A percentile compares a stretch with the other conserved stretches of the same genome.
These are phyloP conservation scores for Emydocephalus ijimae DNA, from an alignment of 2,113 vertebrate genomes.

Conservation along the genomic window DNA sequence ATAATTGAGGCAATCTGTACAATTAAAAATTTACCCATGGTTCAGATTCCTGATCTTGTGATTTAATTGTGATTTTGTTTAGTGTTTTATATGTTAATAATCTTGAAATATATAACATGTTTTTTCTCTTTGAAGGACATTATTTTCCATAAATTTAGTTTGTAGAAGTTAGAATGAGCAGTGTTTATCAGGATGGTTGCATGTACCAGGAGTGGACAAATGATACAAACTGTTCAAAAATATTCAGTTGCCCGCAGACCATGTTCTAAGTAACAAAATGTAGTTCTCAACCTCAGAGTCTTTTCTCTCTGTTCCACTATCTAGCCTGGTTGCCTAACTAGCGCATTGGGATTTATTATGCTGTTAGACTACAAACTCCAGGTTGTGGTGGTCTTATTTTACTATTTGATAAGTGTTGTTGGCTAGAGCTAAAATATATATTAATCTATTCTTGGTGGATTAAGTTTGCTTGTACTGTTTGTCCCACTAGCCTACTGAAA, in stretches of 20 bases:
- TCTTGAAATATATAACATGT: background rate
- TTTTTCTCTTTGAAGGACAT: background rate
- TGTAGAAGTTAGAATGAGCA: background rate
- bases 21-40: background rate
- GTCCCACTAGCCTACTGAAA: background rate
- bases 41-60: background rate
- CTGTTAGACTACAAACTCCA: background rate
- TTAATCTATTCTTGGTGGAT: background rate
- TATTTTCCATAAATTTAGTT: background rate
- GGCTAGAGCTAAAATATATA: background rate
- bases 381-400: background rate
- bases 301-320: background rate
- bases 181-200: background rate
- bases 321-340: background rate
- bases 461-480: background rate
- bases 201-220: background rate
- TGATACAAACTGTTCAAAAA: background rate
- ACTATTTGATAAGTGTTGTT: background rate
- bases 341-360: background rate
- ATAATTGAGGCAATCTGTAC: background rate
- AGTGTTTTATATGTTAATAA: background rate
- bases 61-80: background rate
- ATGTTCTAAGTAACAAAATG: background rate
- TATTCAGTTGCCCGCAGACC: background rate
- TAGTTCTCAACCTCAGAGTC: background rate